These are phyloP conservation scores for Petrolisthes manimaculis DNA, from an alignment of 2,888 invertebrate species.

Conservation along the genomic window DNA sequence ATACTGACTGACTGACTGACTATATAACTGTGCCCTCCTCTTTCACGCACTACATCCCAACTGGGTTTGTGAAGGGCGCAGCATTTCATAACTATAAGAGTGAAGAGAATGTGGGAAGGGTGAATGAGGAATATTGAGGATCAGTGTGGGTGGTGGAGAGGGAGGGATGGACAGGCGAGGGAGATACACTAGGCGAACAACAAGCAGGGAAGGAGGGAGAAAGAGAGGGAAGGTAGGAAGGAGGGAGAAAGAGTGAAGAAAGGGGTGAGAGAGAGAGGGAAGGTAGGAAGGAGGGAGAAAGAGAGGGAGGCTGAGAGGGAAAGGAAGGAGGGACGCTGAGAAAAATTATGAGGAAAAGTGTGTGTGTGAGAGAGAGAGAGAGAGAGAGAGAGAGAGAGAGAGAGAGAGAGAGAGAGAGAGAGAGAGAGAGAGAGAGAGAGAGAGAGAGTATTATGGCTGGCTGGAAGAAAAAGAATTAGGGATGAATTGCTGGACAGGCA, in stretches of 20 bases:
- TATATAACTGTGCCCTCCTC: no score
- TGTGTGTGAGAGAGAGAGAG: constrained; percentile 15
- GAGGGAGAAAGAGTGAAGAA: neutral
- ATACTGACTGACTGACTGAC: neutral
- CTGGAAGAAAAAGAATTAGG: no score
- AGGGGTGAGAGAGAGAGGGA: neutral
- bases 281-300: neutral
- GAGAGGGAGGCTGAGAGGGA: neutral
- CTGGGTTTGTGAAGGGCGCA: neutral
- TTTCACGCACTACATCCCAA: no score
- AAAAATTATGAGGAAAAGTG: neutral
- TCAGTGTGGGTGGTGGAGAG: neutral
- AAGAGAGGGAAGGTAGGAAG: neutral
- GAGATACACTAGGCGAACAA: neutral
- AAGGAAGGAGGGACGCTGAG: neutral
- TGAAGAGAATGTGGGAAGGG: neutral
- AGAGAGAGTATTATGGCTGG: no score
- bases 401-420: no score
- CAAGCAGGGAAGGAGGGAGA: neutral
- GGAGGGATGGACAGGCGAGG: neutral
- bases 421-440: no score
- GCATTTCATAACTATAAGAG: neutral
- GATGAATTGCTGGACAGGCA: no score
- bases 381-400: neutral
- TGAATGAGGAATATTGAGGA: neutral